phyloP scores from a whole-genome alignment of 2,113 vertebrate genomes.

The Rhinichthys klamathensis region DNA sequence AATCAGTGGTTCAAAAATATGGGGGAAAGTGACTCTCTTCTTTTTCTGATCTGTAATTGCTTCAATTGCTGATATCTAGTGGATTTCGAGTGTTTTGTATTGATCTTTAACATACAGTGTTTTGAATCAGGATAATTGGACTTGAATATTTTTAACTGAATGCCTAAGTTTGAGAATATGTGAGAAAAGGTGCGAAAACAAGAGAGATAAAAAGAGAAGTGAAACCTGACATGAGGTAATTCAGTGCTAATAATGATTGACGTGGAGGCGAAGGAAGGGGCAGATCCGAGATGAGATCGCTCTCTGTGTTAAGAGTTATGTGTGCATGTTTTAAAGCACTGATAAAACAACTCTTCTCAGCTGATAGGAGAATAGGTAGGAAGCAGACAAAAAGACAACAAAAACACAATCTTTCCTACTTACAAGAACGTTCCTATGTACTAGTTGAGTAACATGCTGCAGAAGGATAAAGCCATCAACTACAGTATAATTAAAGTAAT shows the following conservation, averaged over 20 bases:
- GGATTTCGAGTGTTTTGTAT: background rate
- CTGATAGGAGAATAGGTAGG: constrained; percentile 34
- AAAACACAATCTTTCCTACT: background rate
- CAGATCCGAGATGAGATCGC: background rate
- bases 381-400: constrained; percentile 5
- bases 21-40: background rate
- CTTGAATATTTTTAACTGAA: background rate
- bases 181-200: background rate
- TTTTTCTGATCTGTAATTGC: background rate
- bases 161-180: background rate
- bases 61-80: background rate
- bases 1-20: background rate
- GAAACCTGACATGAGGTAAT: background rate
- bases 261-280: background rate
- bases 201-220: background rate
- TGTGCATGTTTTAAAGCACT: constrained; percentile 9
- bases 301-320: background rate
- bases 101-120: background rate
- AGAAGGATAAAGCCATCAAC: background rate
- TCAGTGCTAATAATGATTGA: constrained; percentile 13
- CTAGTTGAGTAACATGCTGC: background rate
- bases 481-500: background rate
- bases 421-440: background rate
- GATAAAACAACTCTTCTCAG: constrained; percentile 7
- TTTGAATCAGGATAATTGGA: constrained; percentile 2